Base-by-base conservation (phyloP, 2,797 vertebrate species). In the Poecilia velifera region DNA sequence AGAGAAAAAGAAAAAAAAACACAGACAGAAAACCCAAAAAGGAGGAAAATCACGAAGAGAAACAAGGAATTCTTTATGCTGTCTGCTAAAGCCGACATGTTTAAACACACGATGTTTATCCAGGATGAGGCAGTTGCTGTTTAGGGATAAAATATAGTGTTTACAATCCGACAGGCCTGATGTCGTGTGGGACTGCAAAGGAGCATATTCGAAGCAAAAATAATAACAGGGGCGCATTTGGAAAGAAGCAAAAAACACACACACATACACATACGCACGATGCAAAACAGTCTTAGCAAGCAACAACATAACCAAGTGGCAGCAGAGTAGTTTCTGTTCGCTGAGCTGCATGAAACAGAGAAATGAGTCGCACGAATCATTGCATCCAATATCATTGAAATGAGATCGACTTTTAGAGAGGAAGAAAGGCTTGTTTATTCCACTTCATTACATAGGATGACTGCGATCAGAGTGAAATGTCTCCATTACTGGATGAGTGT, bases 381-480 rank as follows among this genome's bases (percentile, higher is more conserved):
- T 82, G 84, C 71, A 68, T 28, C 83, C 64, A 55, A 77, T 74
- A 64, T 43, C 6, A 49, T 68, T 76, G 28, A 73, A 73, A 86
- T 75, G 71, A 89, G 74, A 74, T 64, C 62, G 36, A 62, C 31
- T 8, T 57, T 3, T 18, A 16, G 68, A 41, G 46, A 46, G 8
- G 10, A n/a, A 25, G 75, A 73, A 51, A 53, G 77, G 75, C 59
- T 74, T 73, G 73, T 88, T 86, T 85, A 86, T 88, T 88, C 81
- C 82, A 82, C 39, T 84, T 90, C 84, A 87, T 92, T 90, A 91
- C 73, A 81, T 74, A 84, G 78, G 36, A 79, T 47, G 80, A 86
- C 83, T 49, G 83, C 28, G n/a, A 81, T 84, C 75, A 20, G 14
- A 73, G 45, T 36, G 46, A 83, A 45, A 75, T 49, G 74, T 84